phyloP scores from a whole-genome alignment of 2,797 vertebrate species.

The Megaceryle alcyon region DNA sequence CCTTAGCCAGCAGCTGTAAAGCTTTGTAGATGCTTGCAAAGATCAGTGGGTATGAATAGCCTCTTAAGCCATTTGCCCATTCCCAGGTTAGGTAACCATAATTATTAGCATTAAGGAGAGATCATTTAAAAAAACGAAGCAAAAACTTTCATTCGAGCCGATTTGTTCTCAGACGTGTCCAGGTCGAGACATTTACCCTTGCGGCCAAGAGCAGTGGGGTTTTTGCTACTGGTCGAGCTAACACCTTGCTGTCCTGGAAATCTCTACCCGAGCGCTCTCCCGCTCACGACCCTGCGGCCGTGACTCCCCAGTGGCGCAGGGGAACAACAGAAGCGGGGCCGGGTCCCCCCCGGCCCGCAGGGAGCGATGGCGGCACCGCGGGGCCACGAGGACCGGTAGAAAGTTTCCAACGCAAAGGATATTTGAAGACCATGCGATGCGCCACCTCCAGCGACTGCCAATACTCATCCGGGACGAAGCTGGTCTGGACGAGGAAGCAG shows the following conservation, averaged over 20 bases:
- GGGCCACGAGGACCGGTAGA: too few relatives aligned
- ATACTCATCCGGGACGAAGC: constrained; percentile 97
- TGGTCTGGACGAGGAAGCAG: constrained; percentile 92
- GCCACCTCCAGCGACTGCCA: constrained; percentile 97
- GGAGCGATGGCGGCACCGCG: too few relatives aligned
- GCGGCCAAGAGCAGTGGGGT: fast-evolving
- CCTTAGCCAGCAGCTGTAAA: constrained; percentile 83
- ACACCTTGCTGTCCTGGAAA: fast-evolving
- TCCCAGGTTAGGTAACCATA: constrained; percentile 98
- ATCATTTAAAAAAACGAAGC: not conserved
- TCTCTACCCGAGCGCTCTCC: fast-evolving
- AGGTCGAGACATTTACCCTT: not conserved
- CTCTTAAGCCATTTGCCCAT: constrained; percentile 89
- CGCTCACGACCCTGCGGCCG: not conserved
- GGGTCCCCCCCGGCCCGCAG: not conserved
- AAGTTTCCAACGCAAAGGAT: constrained; percentile 82
- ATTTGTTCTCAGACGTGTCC: too few relatives aligned
- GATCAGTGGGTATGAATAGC: constrained; percentile 90
- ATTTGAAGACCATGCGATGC: constrained; percentile 93
- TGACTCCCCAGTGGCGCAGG: too few relatives aligned
- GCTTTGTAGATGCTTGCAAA: constrained; percentile 90
- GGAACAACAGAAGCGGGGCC: not conserved
- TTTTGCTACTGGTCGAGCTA: not conserved
- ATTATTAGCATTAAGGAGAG: constrained; percentile 80
- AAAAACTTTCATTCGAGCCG: not conserved